Evolutionary conservation across 2,113 vertebrate species (phyloP), one percentile per base, ranked within the genome.

Genomic region (Tetraodon nigroviridis): DNA sequence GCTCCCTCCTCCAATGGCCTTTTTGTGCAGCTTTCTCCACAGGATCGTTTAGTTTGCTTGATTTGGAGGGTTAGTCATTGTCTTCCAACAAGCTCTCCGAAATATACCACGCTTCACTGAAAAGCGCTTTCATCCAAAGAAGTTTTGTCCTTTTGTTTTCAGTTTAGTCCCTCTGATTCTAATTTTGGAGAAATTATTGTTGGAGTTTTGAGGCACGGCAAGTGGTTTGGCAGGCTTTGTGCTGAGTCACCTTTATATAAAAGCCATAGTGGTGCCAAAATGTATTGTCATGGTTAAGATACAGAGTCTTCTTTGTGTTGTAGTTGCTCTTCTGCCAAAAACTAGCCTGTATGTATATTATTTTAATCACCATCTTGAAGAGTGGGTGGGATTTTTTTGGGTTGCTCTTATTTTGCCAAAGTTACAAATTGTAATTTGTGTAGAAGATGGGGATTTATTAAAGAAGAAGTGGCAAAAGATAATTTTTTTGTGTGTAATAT

Each of bases 221-320:
- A 19, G 42, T 50, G 57, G 29, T 53, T 59, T 61, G 60, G 61
- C 54, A 56, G 22, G 44, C 29, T 53, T 51, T 62, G 55, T 49
- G 55, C 27, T 60, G 64, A 59, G n/a, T 64, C 61, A 47, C 50
- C 42, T 41, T 58, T 53, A 56, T 55, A 69, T 70, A 58, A 74
- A 27, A 51, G 64, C 55, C 48, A 53, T 10, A 16, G 40, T 15
- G 18, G 55, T 54, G 58, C 58, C 60, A 55, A 32, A 45, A 12
- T 48, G n/a, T 64, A 47, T 11, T 58, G 6, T 32, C 49, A 24
- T 24, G 24, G 55, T 69, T 50, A 53, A 12, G 24, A 29, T 49
- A 10, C 51, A 48, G 12, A 4, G 3, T 20, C n/a, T 2, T 37
- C 11, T 55, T 42, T 61, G 45, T 29, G n/a, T 42, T 13, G 14